Base-by-base conservation (phyloP, 2,113 vertebrate species). In the Microcebus ravelobensis region DNA sequence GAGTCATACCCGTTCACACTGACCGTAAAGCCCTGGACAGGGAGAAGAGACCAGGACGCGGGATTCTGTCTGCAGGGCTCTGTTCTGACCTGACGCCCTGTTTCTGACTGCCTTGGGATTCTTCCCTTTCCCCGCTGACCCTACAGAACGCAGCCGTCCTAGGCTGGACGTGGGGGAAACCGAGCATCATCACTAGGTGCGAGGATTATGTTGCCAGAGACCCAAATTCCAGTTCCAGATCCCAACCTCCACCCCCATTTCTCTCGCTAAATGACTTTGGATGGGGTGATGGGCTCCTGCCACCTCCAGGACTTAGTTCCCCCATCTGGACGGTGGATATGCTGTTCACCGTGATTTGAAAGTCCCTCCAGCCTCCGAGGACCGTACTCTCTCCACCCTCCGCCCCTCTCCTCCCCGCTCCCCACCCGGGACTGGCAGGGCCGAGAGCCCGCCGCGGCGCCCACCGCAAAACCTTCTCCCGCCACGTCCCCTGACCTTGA, bases 401-500 rank as follows among this genome's bases (percentile, higher is more conserved):
- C 5, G 27, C 55, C 25, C 25, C 8, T 2, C 34, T 85, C 36
- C 74, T 83, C 39, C 36, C 50, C 31, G 57, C 11, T 71, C 45
- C 77, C 39, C 12, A 11, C 31, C 29, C 12, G 8, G 11, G n/a
- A 29, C 65, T 25, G 67, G 61, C 80, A 91, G 73, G 55, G 48
- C 25, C 50, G 27, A 42, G 70, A 84, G 92, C 96, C 97, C 90
- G 98, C 98, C 98, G 96, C 98, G 98, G 98, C 45, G 97, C 89
- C 98, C 65, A 97, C 98, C 73, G 98, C 57, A 93, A 98, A 99
- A 98, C 98, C 97, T 98, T 98, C 98, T 98, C 98, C 98, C 87
- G 89, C 98, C 97, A 96, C 97, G 98, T 98, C 98, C 98, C 98
- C 97, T 99, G 99, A 99, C 99, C 99, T 99, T 99, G 99, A 99